phyloP scores from a whole-genome alignment of 2,797 vertebrate species.

The Sebastes miniatus region DNA sequence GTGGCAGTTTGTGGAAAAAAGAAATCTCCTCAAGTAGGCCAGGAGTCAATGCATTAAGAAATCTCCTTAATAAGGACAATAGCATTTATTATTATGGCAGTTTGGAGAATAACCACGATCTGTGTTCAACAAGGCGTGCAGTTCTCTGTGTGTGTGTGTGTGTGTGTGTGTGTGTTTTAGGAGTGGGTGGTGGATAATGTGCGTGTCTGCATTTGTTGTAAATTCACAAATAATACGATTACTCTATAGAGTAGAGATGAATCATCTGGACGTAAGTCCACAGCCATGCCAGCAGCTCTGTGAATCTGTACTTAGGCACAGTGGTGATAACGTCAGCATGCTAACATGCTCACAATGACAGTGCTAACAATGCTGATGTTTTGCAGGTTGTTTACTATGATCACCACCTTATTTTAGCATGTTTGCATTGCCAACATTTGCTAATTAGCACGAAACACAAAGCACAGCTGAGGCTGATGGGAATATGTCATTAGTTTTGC shows the following conservation, averaged over 20 bases:
- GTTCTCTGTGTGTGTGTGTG: not conserved
- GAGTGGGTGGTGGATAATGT: slow-evolving; percentile 5
- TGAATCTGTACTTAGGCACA: not conserved
- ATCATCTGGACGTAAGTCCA: not conserved
- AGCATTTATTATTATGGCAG: slow-evolving; percentile 34
- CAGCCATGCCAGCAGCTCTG: not conserved
- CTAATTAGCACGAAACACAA: not conserved
- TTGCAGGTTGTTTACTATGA: not conserved
- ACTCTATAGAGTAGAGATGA: not conserved
- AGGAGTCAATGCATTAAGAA: slow-evolving; percentile 31
- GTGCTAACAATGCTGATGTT: not conserved
- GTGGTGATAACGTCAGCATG: not conserved
- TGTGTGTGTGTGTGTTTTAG: not conserved
- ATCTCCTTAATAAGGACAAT: slow-evolving; percentile 30
- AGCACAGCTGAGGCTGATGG: too few relatives aligned
- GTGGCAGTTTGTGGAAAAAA: slow-evolving; percentile 21
- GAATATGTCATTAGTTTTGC: not conserved
- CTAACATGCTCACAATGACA: not conserved
- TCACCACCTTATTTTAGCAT: not conserved
- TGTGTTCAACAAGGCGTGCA: slow-evolving; percentile 56
- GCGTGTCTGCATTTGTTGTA: not conserved
- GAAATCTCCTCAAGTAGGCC: slow-evolving; percentile 19
- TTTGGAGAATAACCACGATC: slow-evolving; percentile 44
- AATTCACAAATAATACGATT: slow-evolving; percentile 20
- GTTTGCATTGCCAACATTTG: not conserved